A percentile compares a stretch with the other conserved stretches of the same genome.
phyloP scores from a whole-genome alignment of 1,140 invertebrate genomes.

The Zaprionus nigranus region DNA sequence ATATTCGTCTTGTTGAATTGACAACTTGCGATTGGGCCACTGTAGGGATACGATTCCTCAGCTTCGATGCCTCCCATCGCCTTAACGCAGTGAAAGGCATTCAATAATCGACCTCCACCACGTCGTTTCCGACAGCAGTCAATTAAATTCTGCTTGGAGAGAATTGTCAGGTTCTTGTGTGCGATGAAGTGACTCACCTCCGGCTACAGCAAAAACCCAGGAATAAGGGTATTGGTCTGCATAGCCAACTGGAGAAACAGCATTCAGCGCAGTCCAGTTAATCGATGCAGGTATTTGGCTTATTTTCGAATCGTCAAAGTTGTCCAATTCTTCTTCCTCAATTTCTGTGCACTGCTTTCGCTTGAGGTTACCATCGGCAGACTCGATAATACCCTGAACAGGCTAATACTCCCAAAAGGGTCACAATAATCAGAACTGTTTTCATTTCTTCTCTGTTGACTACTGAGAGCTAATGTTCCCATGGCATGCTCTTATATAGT shows the following conservation, averaged over 20 bases:
- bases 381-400: no score
- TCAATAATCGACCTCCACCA: not conserved
- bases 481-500: no score
- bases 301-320: not conserved
- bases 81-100: not conserved
- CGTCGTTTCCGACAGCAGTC: slow-evolving; percentile 10
- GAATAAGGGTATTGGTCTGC: slow-evolving; percentile 10
- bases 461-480: no score
- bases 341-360: no score
- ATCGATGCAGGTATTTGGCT: not conserved
- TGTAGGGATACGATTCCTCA: slow-evolving; percentile 19
- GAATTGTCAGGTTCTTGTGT: not conserved
- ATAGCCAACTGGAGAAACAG: slow-evolving; percentile 11
- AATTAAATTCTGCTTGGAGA: slow-evolving; percentile 35
- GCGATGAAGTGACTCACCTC: slow-evolving; percentile 14
- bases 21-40: not conserved
- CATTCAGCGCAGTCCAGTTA: slow-evolving; percentile 25
- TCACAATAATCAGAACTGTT: no score
- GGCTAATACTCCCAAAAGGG: no score
- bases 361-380: no score
- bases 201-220: slow-evolving; percentile 35
- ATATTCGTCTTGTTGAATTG: not conserved
- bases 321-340: no score
- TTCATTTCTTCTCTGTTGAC: no score
- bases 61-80: slow-evolving; percentile 8